Evolutionary conservation across 2,797 vertebrate genomes (phyloP).

Genomic region (Steatocranus sp.): DNA sequence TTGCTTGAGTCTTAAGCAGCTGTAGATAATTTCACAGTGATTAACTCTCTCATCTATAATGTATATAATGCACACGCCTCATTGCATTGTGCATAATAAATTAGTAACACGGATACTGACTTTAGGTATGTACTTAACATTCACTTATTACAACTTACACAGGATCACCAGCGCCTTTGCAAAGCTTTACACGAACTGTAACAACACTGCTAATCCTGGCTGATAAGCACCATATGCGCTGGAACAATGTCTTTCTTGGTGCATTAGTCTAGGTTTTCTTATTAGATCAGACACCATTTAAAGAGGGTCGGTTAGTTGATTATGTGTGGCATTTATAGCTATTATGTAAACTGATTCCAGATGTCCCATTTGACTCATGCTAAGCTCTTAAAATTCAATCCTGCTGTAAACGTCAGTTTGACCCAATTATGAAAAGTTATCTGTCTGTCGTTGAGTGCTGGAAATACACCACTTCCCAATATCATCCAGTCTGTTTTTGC

Average conservation of each 20-base stretch:
- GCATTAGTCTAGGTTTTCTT: neutral
- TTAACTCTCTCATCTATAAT: neutral
- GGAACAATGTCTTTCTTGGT: neutral
- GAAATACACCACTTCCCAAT: neutral
- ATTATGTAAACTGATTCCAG: slow-evolving; percentile 22
- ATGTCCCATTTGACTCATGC: slow-evolving; percentile 7
- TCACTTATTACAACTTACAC: neutral
- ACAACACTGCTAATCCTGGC: neutral
- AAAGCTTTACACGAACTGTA: neutral
- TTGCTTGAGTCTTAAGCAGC: neutral
- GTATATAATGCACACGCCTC: neutral
- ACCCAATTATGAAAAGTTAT: slow-evolving; percentile 2
- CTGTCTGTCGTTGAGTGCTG: neutral
- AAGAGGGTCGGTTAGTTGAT: slow-evolving; percentile 11
- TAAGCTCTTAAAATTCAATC: slow-evolving; percentile 16
- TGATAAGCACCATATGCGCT: slow-evolving; percentile 15
- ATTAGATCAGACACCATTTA: slow-evolving; percentile 20
- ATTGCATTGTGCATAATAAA: neutral
- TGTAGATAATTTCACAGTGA: neutral
- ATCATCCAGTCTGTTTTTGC: neutral
- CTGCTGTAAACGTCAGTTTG: slow-evolving; percentile 19
- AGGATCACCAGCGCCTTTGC: neutral
- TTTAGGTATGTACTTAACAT: neutral
- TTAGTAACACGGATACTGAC: neutral
- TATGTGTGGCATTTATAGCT: slow-evolving; percentile 1